phyloP scores from a whole-genome alignment of 2,888 invertebrate genomes.

The Aphodius granarius region DNA sequence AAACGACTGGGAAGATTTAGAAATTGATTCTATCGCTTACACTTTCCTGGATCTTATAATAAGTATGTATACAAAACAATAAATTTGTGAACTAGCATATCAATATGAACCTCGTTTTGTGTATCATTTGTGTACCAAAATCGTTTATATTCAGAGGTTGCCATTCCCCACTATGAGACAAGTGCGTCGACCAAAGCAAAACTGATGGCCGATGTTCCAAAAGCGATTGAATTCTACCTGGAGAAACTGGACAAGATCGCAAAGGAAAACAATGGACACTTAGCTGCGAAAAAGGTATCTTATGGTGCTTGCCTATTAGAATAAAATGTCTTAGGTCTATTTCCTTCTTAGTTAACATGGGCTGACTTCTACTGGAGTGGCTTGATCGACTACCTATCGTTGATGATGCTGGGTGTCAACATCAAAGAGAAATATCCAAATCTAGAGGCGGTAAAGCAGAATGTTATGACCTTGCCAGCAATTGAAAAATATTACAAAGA shows the following conservation, averaged over 20 bases:
- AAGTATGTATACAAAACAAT: constrained; percentile 47
- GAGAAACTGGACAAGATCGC: constrained; percentile 60
- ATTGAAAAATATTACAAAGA: not conserved
- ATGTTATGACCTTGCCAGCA: not conserved
- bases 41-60: constrained; percentile 60
- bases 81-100: not conserved
- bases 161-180: constrained; percentile 57
- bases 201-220: constrained; percentile 55
- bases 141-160: constrained; percentile 51
- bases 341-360: constrained; percentile 59
- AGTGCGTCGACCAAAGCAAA: constrained; percentile 57
- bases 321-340: not conserved
- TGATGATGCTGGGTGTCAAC: not conserved
- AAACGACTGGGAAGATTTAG: constrained; percentile 58
- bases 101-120: not conserved
- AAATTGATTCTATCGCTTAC: constrained; percentile 63
- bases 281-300: constrained; percentile 52
- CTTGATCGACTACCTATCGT: not conserved
- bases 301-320: too few species aligned
- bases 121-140: not conserved
- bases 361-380: constrained; percentile 52
- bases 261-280: constrained; percentile 61
- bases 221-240: constrained; percentile 59
- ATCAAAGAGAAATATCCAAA: not conserved
- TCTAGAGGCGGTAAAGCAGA: not conserved